Percentiles rank a stretch among this genome's conserved stretches.
phyloP scores from a whole-genome alignment of 2,113 vertebrate species.

The Catharus fuscescens region DNA sequence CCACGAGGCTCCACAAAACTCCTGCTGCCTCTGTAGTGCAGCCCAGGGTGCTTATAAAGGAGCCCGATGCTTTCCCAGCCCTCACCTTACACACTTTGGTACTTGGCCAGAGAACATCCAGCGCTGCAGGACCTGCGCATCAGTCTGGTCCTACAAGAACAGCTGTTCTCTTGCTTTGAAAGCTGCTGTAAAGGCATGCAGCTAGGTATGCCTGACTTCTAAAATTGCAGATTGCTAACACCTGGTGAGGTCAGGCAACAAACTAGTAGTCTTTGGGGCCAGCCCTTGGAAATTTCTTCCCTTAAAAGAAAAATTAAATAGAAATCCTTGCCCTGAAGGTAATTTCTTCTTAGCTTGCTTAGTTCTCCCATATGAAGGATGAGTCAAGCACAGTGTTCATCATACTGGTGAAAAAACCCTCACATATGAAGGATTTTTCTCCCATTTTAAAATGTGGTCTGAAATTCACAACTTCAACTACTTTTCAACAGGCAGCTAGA shows the following conservation, averaged over 20 bases:
- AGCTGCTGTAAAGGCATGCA: not conserved
- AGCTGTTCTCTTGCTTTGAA: not conserved
- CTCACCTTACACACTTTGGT: rapidly evolving
- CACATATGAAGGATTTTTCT: not conserved
- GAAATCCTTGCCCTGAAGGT: not conserved
- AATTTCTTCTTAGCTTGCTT: not conserved
- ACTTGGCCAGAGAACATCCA: not conserved
- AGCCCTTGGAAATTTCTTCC: not conserved
- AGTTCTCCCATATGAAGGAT: not conserved
- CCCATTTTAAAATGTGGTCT: not conserved
- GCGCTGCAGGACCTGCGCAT: not conserved
- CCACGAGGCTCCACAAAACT: not conserved
- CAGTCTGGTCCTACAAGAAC: not conserved
- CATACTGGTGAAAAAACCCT: not conserved
- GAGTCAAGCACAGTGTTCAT: not conserved
- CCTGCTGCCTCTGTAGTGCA: not conserved
- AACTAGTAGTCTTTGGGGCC: not conserved
- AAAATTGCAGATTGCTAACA: not conserved
- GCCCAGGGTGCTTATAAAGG: rapidly evolving
- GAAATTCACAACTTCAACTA: not conserved
- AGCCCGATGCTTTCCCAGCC: not conserved
- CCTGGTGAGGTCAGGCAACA: not conserved
- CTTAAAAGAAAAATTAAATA: not conserved
- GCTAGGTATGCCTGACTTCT: not conserved
- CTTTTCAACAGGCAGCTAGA: not conserved